Base-by-base conservation (phyloP, 2,113 vertebrate genomes). In the Grantiella picta region DNA sequence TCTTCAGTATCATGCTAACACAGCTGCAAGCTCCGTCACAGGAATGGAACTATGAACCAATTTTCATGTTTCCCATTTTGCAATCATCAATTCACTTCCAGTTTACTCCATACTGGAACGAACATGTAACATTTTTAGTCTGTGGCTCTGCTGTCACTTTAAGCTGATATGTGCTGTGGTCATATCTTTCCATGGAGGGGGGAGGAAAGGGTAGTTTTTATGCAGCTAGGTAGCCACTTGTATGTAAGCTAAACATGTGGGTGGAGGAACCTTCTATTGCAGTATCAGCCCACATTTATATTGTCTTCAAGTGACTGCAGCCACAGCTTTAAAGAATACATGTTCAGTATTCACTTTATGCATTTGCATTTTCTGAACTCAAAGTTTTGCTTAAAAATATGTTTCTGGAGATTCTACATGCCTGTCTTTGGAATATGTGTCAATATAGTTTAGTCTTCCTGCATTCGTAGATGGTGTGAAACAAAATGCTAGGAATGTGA, bases 181-280 rank as follows among this genome's bases (percentile, higher is more conserved):
- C 1, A 3, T 31, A 2, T 73, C 9, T 35, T 70, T 54, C 23
- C 0, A 3, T 77, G 69, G 38, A 85, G 20, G 1, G 6, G 12
- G 28, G 45, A 44, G 15, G 27, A 53, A 29, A 25, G 25, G 12
- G 2, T 83, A 22, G 3, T 7, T 89, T 45, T 61, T 36, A 22
- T 29, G 47, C 52, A 61, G 5, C 52, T 20, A 28, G 33, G 18
- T 60, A 42, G 17, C 17, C 24, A 22, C 47, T 31, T 42, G 29
- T 27, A 17, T 61, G 59, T 20, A 38, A 63, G 50, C 56, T 65
- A 21, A 78, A 28, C 10, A 5, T 0, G 0, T 44, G 53, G 38
- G 12, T 42, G 8, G 78, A 7, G 23, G 18, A 92, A 3, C 16
- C 6, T 12, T 66, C 9, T 0, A 0, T 29, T 89, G 24, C 47